Base-by-base conservation (phyloP, 1,140 invertebrate species). In the Cydia amplana region DNA sequence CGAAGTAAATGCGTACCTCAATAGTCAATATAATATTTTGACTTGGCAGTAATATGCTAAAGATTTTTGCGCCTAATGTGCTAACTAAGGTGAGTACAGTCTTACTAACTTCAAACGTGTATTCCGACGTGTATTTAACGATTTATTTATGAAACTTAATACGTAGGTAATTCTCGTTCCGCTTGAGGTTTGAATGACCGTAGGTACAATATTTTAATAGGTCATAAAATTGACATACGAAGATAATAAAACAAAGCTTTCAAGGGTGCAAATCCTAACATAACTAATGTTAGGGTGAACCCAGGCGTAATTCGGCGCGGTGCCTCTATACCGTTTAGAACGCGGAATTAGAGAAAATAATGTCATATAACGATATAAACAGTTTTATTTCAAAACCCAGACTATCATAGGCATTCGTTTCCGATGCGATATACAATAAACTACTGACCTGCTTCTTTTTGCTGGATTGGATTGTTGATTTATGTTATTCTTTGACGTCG, bases 171-270 rank as follows among this genome's bases (percentile, higher is more conserved):
- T 51, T n/a, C 49, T 51, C n/a, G n/a, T 18, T n/a, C 46, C n/a
- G 49, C 7, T 51, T 51, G 5, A 49, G 46, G 49, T 18, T 6
- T 51, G 6, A 51, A 51, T 51, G n/a, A 18, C 16, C 4, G 49
- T 12, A 14, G 0, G 49, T 23, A 60, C 18, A 60, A 60, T 60
- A 60, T n/a, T 20, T 55, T 23, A 20, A 23, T 60, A 23, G 55
- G 20, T n/a, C 36, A 70, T 70, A 70, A 70, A 70, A 70, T 32
- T 40, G 65, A 43, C n/a, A 43, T 70, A 36, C 36, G 32, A 43
- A 70, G 65, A 40, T 40, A 40, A 70, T 70, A 70, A 70, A 70
- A 40, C 32, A 70, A 70, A 20, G 32, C 25, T 70, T 65, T 70
- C n/a, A 18, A 70, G 65, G 65, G 65, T 40, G 65, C 2, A 70